Evolutionary conservation across 23 tunicate genomes (phyloP).

Genomic region (Ciona savignyi): DNA sequence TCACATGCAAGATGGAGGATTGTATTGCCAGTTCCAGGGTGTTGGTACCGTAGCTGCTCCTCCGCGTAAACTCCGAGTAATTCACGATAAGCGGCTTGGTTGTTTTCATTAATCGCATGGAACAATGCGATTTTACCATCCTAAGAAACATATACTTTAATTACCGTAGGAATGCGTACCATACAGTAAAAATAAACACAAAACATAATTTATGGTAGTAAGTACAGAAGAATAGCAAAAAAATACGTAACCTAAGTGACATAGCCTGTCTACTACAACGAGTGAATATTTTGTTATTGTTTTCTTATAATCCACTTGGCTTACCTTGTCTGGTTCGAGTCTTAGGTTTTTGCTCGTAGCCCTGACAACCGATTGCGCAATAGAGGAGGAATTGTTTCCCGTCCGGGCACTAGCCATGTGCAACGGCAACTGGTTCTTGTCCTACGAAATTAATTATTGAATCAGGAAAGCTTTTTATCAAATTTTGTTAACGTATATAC

Average conservation of each 20-base stretch:
- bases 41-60: slow-evolving; percentile 60
- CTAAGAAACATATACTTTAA: no score
- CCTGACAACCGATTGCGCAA: slow-evolving; percentile 46
- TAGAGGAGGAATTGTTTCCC: slow-evolving; percentile 66
- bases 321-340: slow-evolving; percentile 58
- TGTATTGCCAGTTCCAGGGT: slow-evolving; percentile 42
- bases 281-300: neutral
- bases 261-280: no score
- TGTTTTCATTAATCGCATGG: slow-evolving; percentile 62
- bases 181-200: no score
- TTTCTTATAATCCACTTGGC: neutral
- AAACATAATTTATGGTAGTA: no score
- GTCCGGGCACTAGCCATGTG: slow-evolving; percentile 72
- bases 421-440: slow-evolving; percentile 65
- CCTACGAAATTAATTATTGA: slow-evolving; percentile 25
- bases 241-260: no score
- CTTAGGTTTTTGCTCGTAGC: slow-evolving; percentile 33
- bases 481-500: no score
- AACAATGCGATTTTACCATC: slow-evolving; percentile 81
- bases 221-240: no score
- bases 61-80: slow-evolving; percentile 43
- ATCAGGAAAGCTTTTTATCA: no score
- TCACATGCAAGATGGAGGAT: slow-evolving; percentile 73
- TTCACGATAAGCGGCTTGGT: slow-evolving; percentile 87
- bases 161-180: no score